These are phyloP conservation scores for Thalassaphorura encarpata DNA, from an alignment of 1,140 invertebrate genomes.

Conservation along the genomic window DNA sequence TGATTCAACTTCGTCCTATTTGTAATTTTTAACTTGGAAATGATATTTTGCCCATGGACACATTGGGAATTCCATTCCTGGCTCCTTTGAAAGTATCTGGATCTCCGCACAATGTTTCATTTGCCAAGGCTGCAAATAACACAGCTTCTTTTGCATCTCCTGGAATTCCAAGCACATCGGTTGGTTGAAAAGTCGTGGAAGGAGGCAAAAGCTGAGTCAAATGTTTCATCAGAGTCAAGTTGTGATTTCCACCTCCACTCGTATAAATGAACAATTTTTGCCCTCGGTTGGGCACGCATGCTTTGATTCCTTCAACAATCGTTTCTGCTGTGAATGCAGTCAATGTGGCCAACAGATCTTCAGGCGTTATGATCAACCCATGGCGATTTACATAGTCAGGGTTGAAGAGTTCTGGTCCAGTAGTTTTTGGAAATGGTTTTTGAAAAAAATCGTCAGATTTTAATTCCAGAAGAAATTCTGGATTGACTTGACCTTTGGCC, in stretches of 20 bases:
- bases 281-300: no score
- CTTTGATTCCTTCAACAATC: slow-evolving; percentile 1
- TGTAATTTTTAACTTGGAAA: slow-evolving; percentile 11
- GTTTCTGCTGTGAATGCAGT: slow-evolving; percentile 14
- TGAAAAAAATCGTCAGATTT: slow-evolving; percentile 8
- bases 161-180: slow-evolving; percentile 6
- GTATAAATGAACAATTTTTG: background rate
- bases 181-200: background rate
- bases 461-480: background rate
- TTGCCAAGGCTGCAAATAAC: slow-evolving; percentile 14
- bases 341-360: slow-evolving; percentile 14
- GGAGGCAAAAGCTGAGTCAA: background rate
- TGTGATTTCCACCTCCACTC: slow-evolving; percentile 18
- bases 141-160: slow-evolving; percentile 19
- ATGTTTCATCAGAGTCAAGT: background rate
- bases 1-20: no score
- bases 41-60: slow-evolving; percentile 15
- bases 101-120: slow-evolving; percentile 5
- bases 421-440: slow-evolving; percentile 9
- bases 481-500: slow-evolving; percentile 4
- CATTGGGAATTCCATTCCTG: background rate
- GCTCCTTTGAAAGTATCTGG: background rate
- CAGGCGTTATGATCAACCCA: background rate
- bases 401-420: slow-evolving; percentile 17
- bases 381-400: background rate